Evolutionary conservation across 1,140 invertebrate genomes (phyloP).

Genomic region (Carcinoscorpius rotundicauda): DNA sequence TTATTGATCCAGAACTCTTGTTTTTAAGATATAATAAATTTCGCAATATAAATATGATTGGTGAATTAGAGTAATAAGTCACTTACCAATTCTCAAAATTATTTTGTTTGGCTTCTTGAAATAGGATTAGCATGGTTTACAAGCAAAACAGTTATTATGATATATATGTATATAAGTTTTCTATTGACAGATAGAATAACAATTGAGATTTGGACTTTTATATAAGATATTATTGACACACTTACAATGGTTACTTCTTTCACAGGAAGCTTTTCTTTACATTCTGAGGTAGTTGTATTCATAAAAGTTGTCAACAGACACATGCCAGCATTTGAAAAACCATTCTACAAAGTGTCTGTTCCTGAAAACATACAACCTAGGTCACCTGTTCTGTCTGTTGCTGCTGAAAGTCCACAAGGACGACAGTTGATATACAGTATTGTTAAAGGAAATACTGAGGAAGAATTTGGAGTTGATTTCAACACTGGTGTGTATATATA

Average conservation of each 20-base stretch:
- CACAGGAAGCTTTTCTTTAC: constrained; percentile 59
- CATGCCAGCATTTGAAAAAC: constrained; percentile 76
- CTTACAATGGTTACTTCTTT: constrained; percentile 24
- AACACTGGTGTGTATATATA: constrained; percentile 58
- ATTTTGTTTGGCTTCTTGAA: too few relatives aligned
- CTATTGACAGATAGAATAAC: too few relatives aligned
- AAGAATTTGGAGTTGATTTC: constrained; percentile 71
- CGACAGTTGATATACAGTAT: constrained; percentile 64
- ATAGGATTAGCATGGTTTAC: too few relatives aligned
- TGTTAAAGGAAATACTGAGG: constrained; percentile 59
- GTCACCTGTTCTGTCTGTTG: constrained; percentile 60
- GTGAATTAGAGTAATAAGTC: too few relatives aligned
- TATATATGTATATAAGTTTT: too few relatives aligned
- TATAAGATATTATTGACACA: constrained; percentile 19
- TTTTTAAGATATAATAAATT: too few relatives aligned
- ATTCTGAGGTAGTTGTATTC: constrained; percentile 61
- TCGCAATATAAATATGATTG: too few relatives aligned
- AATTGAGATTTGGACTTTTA: too few relatives aligned
- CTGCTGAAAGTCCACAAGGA: constrained; percentile 65
- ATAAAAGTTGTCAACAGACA: constrained; percentile 76
- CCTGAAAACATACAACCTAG: constrained; percentile 70
- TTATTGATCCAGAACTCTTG: too few relatives aligned
- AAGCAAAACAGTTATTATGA: too few relatives aligned
- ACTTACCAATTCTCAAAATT: too few relatives aligned
- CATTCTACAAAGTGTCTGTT: constrained; percentile 66